Evolutionary conservation across 2,113 vertebrate genomes (phyloP), one percentile per base, ranked within the genome.

Genomic region (Mobula birostris): DNA sequence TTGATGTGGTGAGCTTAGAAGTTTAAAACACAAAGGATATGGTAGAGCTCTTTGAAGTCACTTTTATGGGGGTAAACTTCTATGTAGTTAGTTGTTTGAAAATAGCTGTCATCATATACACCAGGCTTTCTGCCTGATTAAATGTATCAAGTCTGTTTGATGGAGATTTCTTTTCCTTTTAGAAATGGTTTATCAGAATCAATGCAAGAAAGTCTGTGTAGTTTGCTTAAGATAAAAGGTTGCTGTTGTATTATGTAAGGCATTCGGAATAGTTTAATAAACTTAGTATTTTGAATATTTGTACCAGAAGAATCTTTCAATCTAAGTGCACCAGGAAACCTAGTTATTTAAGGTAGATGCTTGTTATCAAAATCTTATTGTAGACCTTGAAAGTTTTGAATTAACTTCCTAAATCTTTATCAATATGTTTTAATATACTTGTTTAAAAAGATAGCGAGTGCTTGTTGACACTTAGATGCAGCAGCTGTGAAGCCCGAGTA

Each of bases 1-100:
- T 98, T 97, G 97, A 97, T 98, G 97, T 96, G 94, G 94, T 94
- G 96, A 96, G 96, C 96, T 95, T 94, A 95, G 95, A 95, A 96
- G 96, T 96, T 95, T 95, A 95, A 95, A 96, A 96, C 95, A 95
- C 95, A 96, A 96, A 96, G 96, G 95, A 95, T 95, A 95, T 95
- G 96, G 96, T 95, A 94, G 95, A 95, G 95, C 94, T 95, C 95
- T 96, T 96, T 96, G 96, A 96, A 96, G 96, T 96, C 95, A 95
- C 94, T 95, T 96, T 95, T 96, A 94, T 95, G 95, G 95, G 96
- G 95, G 96, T 96, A 96, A 96, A 96, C 96, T 40, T 40, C 68
- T 97, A 96, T 97, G 96, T 96, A 95, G 95, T 96, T 96, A 97
- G 97, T 97, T 97, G 95, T 83, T 95, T 94, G 90, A 94, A 94